Evolutionary conservation across 2,888 invertebrate genomes (phyloP), one percentile per base, ranked within the genome.

Genomic region (Eutolmus rufibarbis): DNA sequence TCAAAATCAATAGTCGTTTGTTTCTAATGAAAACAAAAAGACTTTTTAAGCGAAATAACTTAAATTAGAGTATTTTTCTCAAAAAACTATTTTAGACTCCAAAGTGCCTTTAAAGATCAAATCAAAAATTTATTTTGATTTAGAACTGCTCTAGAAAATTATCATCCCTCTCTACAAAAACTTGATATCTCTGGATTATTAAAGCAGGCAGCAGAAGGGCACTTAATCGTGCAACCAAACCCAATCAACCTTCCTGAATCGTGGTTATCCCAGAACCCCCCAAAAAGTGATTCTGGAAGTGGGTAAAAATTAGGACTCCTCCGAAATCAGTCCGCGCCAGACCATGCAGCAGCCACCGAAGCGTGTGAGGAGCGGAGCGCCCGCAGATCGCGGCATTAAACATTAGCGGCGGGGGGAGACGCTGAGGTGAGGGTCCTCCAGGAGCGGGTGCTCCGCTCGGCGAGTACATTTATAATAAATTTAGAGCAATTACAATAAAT

Each of bases 401-500:
- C 57, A 57, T 23, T 57, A 57, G 9, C 56, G 8, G 56, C 2
- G 8, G 19, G 56, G 56, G 2, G 77, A 2, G 5, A 1, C 23
- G 77, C 34, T n/a, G 77, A 77, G 77, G 77, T 77, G 37, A 9
- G 34, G 37, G 34, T 66, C 12, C 66, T 66, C 23, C 23, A 28
- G 66, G 66, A 66, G 66, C 66, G 66, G 66, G 66, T 66, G 76
- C 40, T 85, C 37, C 28, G 74, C 51, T 74, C 76, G 66, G 81
- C 88, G 87, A 88, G 86, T 88, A 88, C 86, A 88, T 88, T 88
- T 87, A 88, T 88, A 88, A 88, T 88, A 88, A 88, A 88, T 88
- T 88, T 88, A 86, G 88, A 85, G 88, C 88, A 88, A 88, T 88
- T 88, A 88, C 87, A 88, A 88, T 88, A 88, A 88, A 88, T 86